phyloP scores from a whole-genome alignment of 1,140 invertebrate species.

The Philotrypesis tridentata region DNA sequence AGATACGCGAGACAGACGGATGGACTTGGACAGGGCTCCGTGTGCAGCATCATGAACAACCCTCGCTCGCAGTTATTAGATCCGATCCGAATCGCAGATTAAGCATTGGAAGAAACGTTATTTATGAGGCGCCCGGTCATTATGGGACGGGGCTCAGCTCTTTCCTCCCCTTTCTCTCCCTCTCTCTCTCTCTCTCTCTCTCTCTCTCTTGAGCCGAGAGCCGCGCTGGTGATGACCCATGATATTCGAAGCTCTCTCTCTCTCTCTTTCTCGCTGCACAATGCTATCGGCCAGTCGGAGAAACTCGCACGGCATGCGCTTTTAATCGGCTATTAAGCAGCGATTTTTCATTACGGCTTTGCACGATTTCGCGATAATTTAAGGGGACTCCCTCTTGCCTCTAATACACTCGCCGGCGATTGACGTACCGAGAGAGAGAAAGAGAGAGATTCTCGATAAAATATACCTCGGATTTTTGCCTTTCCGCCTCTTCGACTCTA shows the following conservation, averaged over 20 bases:
- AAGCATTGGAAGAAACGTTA: constrained; percentile 72
- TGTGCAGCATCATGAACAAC: not conserved
- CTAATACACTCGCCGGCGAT: no score
- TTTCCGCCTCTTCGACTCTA: no score
- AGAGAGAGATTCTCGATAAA: no score
- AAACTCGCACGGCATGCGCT: constrained; percentile 3
- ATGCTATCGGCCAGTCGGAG: constrained; percentile 4
- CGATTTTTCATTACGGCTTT: not conserved
- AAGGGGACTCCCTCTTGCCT: not conserved
- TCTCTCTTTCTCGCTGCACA: constrained; percentile 26
- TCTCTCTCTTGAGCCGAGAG: not conserved
- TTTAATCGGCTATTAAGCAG: constrained; percentile 22
- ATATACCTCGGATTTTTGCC: no score
- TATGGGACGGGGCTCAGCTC: constrained; percentile 55
- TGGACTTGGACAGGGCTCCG: not conserved
- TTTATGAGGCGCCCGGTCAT: constrained; percentile 69
- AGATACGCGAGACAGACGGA: not conserved
- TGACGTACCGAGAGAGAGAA: no score
- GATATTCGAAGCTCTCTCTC: constrained; percentile 67
- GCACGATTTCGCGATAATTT: constrained; percentile 12
- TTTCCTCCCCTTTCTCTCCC: not conserved
- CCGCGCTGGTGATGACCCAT: constrained; percentile 67
- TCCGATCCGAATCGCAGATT: constrained; percentile 69
- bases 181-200: not conserved
- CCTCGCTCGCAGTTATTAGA: constrained; percentile 67